phyloP scores from a whole-genome alignment of 2,888 invertebrate species.

The Rambutsinella grinnellia region DNA sequence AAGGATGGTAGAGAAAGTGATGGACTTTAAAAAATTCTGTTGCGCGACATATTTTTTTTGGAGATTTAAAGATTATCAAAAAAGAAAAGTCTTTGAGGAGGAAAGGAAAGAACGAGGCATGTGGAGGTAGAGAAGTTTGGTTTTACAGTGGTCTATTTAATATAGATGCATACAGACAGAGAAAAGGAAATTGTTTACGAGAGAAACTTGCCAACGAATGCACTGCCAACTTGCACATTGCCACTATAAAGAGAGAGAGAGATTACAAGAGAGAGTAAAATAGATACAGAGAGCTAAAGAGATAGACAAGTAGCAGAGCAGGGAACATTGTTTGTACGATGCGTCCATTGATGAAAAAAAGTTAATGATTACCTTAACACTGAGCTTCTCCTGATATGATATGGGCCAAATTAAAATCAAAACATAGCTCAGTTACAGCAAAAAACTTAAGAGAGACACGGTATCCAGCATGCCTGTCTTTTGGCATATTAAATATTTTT shows the following conservation, averaged over 20 bases:
- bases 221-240: constrained; percentile 56
- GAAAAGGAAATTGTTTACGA: not conserved
- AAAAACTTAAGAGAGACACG: constrained; percentile 53
- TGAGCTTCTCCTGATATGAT: constrained; percentile 70
- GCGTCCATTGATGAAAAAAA: constrained; percentile 62
- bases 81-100: not conserved
- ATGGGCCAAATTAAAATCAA: constrained; percentile 67
- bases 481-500: constrained; percentile 39
- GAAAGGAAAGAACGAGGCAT: too few species aligned
- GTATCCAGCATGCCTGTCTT: constrained; percentile 61
- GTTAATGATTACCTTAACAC: constrained; percentile 70
- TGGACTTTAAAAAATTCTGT: constrained; percentile 2
- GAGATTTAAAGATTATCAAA: too few species aligned
- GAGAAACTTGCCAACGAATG: constrained; percentile 31
- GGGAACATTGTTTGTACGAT: constrained; percentile 58
- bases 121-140: too few species aligned
- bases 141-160: not conserved
- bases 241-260: constrained; percentile 28
- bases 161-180: constrained; percentile 1
- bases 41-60: too few species aligned
- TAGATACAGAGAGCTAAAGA: constrained; percentile 37
- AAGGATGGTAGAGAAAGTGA: constrained; percentile 12
- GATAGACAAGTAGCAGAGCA: constrained; percentile 58
- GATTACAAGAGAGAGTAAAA: constrained; percentile 19
- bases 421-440: constrained; percentile 65